These are phyloP conservation scores for Drosophila kepulauana DNA, from an alignment of 1,140 invertebrate species.

Conservation along the genomic window DNA sequence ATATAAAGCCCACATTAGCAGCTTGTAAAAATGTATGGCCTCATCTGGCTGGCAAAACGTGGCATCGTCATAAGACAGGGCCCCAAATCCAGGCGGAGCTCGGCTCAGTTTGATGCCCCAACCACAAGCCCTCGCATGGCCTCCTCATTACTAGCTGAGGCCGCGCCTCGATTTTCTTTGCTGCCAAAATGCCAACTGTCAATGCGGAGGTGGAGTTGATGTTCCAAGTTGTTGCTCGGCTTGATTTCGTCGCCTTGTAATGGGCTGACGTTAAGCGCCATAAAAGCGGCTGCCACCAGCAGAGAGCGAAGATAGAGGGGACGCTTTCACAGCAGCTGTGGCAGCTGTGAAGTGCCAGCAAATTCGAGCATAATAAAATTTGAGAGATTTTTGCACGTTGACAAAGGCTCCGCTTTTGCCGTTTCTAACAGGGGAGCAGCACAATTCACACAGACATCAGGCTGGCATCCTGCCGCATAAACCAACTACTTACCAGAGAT, in stretches of 20 bases:
- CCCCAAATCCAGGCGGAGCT: constrained; percentile 40
- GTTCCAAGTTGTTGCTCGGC: constrained; percentile 26
- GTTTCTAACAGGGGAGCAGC: constrained; percentile 15
- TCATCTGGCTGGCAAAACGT: constrained; percentile 28
- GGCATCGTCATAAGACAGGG: constrained; percentile 25
- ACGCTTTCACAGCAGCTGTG: neutral
- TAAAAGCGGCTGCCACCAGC: constrained; percentile 27
- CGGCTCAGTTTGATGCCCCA: neutral
- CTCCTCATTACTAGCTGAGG: constrained; percentile 67
- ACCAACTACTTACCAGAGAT: constrained; percentile 10
- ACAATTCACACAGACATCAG: constrained; percentile 33
- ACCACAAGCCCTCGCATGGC: neutral
- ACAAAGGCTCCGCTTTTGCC: constrained; percentile 48
- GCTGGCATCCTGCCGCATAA: constrained; percentile 27
- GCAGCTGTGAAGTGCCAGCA: constrained; percentile 44
- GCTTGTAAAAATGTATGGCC: constrained; percentile 70
- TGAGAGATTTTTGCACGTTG: constrained; percentile 68
- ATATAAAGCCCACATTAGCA: constrained; percentile 66
- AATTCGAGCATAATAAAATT: constrained; percentile 79
- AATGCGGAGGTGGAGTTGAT: constrained; percentile 42
- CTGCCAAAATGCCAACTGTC: constrained; percentile 70
- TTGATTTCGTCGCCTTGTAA: constrained; percentile 42
- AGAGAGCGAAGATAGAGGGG: constrained; percentile 6
- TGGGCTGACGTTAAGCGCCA: constrained; percentile 52
- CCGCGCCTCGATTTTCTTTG: constrained; percentile 33